Evolutionary conservation across 2,113 vertebrate species (phyloP).

Genomic region (Mirounga angustirostris): DNA sequence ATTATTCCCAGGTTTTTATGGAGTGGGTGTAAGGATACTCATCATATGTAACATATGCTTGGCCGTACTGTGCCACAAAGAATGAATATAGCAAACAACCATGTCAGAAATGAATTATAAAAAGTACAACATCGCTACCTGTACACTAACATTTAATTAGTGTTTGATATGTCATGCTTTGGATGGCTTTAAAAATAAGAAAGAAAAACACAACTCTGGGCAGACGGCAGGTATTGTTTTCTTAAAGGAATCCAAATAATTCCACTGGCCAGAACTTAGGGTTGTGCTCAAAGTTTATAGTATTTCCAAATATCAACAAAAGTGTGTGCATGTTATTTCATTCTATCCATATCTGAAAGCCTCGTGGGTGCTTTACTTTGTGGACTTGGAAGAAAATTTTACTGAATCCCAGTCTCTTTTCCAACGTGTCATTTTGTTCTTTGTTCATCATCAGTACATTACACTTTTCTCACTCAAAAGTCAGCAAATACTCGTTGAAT

Average conservation of each 20-base stretch:
- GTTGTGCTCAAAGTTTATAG: background rate
- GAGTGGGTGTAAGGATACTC: background rate
- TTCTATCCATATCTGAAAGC: background rate
- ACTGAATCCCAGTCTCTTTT: background rate
- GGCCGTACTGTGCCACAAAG: background rate
- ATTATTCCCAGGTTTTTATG: slow-evolving; percentile 26
- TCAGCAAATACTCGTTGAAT: background rate
- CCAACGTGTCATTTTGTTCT: background rate
- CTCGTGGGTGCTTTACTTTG: background rate
- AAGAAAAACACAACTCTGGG: background rate
- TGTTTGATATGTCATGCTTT: background rate
- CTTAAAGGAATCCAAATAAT: background rate
- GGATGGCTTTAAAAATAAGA: background rate
- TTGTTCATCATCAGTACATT: background rate
- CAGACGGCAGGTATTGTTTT: background rate
- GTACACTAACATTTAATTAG: background rate
- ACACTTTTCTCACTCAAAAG: background rate
- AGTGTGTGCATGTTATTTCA: background rate
- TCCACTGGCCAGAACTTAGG: background rate
- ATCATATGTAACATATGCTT: background rate
- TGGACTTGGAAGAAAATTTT: background rate
- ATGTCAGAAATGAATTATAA: background rate
- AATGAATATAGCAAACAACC: background rate
- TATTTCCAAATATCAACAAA: background rate
- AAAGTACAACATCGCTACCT: background rate